Base-by-base conservation (phyloP, 2,888 invertebrate genomes). In the Cryptus viduatorius region DNA sequence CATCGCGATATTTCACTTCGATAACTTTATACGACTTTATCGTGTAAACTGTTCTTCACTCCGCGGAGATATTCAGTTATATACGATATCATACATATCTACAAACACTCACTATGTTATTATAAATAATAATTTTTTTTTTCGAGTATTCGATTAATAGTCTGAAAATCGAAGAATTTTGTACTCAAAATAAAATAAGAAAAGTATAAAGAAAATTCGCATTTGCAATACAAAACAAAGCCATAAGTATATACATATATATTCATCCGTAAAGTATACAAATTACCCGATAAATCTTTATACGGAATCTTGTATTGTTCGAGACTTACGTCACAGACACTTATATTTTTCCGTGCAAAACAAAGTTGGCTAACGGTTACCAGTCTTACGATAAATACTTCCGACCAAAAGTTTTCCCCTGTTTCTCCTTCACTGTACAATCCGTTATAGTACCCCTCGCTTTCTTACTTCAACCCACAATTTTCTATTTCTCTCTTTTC, bases 321-420 rank as follows among this genome's bases (percentile, higher is more conserved):
- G 7, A 24, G 19, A 61, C 37, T 37, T n/a, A 67, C 19, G 19
- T 61, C 29, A 14, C 53, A 19, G 14, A 76, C 5, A 56, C 53
- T n/a, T 71, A 48, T 80, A 80, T 81, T 69, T 81, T 69, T 53
- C 69, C 48, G 19, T 72, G 46, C 29, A 72, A 37, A 37, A 37
- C 77, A 61, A 64, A 84, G 78, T 81, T 78, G 61, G 81, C 81
- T 44, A 79, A 82, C 79, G 79, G 84, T 79, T 85, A 77, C 80
- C 72, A 24, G 72, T 65, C 71, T 79, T 76, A 79, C 82, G 79
- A 82, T 82, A 85, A 85, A 85, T 85, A 79, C 79, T 76, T 82
- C 76, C 78, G 69, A 44, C 59, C 68, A 61, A 78, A 84, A 81
- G 68, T 84, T 84, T 81, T 56, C 59, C 64, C 29, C 78, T 73